These are phyloP conservation scores for Todiramphus chloris DNA, from an alignment of 2,113 vertebrate species.

Conservation along the genomic window DNA sequence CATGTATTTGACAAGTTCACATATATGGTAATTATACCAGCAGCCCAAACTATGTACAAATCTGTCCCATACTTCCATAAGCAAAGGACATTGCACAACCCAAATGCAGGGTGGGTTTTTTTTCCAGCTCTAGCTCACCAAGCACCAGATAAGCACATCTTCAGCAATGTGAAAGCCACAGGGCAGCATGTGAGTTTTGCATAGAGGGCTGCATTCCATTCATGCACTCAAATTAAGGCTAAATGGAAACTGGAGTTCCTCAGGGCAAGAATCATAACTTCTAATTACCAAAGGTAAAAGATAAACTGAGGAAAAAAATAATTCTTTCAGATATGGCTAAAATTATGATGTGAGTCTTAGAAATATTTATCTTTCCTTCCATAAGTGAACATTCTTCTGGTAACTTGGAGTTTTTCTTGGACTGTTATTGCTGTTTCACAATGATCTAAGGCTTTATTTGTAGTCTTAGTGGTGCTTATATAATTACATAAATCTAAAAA, in stretches of 20 bases:
- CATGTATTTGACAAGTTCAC: neutral
- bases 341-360: constrained; percentile 52
- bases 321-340: constrained; percentile 37
- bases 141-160: constrained; percentile 2
- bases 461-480: constrained; percentile 38
- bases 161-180: neutral
- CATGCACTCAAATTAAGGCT: constrained; percentile 44
- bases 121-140: neutral
- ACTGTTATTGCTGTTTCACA: constrained; percentile 29
- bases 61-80: neutral
- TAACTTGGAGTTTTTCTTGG: constrained; percentile 59
- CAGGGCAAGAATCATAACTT: constrained; percentile 45
- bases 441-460: constrained; percentile 44
- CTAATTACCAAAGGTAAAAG: constrained; percentile 65
- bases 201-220: constrained; percentile 42
- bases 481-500: constrained; percentile 43
- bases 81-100: neutral
- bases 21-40: neutral
- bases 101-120: neutral
- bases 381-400: constrained; percentile 55
- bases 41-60: neutral
- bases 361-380: constrained; percentile 57
- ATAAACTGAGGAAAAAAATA: constrained; percentile 49
- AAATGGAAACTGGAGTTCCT: constrained; percentile 55
- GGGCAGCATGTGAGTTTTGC: neutral